Evolutionary conservation across 2,797 vertebrate genomes (phyloP), one percentile per base, ranked within the genome.

Genomic region (Sylvia borin): DNA sequence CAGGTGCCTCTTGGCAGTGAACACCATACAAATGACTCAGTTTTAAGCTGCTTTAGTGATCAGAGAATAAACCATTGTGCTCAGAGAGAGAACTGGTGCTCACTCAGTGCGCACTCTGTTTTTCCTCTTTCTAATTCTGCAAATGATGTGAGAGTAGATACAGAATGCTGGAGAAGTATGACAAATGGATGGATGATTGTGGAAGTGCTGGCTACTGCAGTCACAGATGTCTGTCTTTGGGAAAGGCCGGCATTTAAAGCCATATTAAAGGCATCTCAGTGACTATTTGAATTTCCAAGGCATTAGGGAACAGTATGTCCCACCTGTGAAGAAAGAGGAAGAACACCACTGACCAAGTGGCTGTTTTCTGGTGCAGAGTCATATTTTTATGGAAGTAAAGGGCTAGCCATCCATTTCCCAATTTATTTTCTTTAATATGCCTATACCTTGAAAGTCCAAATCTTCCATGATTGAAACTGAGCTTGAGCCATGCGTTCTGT

Each of bases 21-120:
- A 53, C 10, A 3, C 43, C 47, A 38, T 29, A 47, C n/a, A 81
- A 90, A 88, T 81, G 12, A 48, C 24, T 78, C 32, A 7, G 55
- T 81, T 92, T 90, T 85, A 93, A 90, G 67, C 43, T 51, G 51
- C 76, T 84, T 93, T 92, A 86, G 66, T 62, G 51, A 84, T 90
- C 76, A 84, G 73, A 94, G 55, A 76, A 75, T 81, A 93, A 90
- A 85, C 31, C 0, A 0, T 42, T 57, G 73, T 38, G 31, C 72
- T 90, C 45, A 80, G 68, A 80, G 50, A 43, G 31, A 83, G 65
- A 79, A 53, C 29, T 50, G 58, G 57, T 73, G 34, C 47, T 81
- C 70, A 72, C 26, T 77, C 40, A 29, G 19, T 61, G 47, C 0
- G 0, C 31, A 24, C 40, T 29, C 16, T 50, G 18, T n/a, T 96